Evolutionary conservation across 2,797 vertebrate genomes (phyloP), one percentile per base, ranked within the genome.

Genomic region (Podarcis siculus): DNA sequence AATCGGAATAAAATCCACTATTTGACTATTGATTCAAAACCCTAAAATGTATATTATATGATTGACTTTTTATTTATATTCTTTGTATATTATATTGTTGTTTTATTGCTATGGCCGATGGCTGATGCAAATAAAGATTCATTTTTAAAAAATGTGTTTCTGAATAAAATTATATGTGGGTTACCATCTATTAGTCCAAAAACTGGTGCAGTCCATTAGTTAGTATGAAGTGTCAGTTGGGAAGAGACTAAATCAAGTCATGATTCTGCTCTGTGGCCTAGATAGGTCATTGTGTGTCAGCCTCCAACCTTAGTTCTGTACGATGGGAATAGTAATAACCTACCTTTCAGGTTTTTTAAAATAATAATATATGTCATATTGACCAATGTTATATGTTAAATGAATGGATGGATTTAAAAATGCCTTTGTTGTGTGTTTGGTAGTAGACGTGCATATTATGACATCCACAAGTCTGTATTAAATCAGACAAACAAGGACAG

Each of bases 401-500:
- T 23, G n/a, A 45, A 82, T 58, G 30, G 19, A 45, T 77, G 39
- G 27, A 79, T 45, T 21, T 45, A 45, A 45, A 69, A 66, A 69
- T 45, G 55, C 39, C 58, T 75, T 61, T 55, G 10, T 78, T 66
- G 30, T 45, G 39, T 32, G 75, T 89, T 90, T 91, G 90, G 64
- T 88, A 91, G 76, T 58, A 83, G 7, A 82, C 55, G 0, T 84
- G 79, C 71, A 87, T 89, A 12, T 90, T 82, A 88, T 94, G 71
- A 84, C 92, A 55, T 71, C 80, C 19, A 67, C 17, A 82, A 71
- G 86, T 85, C 93, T 83, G 84, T 89, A 71, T 93, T 90, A 83
- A 93, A 89, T 72, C 86, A 90, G 90, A 96, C 96, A 96, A 95
- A 96, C 72, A 86, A 94, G 76, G 85, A 61, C 89, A 35, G 42